These are phyloP conservation scores for Rhadina sibilatrix DNA, from an alignment of 2,113 vertebrate genomes.

Conservation along the genomic window DNA sequence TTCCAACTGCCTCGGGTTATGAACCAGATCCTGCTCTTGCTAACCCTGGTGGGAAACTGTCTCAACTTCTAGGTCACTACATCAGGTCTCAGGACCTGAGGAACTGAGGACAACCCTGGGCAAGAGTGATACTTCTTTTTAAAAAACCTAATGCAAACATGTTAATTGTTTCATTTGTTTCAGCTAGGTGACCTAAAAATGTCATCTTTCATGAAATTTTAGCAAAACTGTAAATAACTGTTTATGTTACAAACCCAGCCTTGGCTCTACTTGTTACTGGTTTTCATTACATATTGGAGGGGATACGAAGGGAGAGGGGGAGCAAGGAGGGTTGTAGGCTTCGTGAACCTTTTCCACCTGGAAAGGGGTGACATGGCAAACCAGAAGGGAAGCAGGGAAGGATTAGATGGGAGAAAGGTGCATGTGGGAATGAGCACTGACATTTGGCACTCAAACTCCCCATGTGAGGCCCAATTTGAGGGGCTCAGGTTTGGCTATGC, in stretches of 20 bases:
- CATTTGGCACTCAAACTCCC: neutral
- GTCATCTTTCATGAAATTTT: neutral
- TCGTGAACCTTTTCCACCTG: neutral
- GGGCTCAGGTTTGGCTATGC: neutral
- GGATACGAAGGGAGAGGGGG: neutral
- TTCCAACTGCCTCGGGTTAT: neutral
- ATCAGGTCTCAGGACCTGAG: neutral
- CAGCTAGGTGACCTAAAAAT: slow-evolving; percentile 39
- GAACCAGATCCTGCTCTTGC: neutral
- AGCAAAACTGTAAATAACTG: slow-evolving; percentile 42
- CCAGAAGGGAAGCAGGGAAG: neutral
- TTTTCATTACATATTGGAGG: neutral
- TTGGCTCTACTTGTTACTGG: neutral
- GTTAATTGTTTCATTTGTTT: neutral
- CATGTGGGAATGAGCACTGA: neutral
- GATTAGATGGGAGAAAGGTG: neutral
- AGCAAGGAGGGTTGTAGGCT: neutral
- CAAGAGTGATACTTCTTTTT: neutral
- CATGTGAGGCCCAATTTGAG: neutral
- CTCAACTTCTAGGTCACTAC: neutral
- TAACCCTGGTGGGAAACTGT: neutral
- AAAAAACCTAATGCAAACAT: neutral
- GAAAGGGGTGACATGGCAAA: neutral
- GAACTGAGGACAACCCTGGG: neutral
- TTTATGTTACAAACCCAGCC: neutral